These are phyloP conservation scores for Ylistrum balloti DNA, from an alignment of 1,140 invertebrate genomes.

Conservation along the genomic window DNA sequence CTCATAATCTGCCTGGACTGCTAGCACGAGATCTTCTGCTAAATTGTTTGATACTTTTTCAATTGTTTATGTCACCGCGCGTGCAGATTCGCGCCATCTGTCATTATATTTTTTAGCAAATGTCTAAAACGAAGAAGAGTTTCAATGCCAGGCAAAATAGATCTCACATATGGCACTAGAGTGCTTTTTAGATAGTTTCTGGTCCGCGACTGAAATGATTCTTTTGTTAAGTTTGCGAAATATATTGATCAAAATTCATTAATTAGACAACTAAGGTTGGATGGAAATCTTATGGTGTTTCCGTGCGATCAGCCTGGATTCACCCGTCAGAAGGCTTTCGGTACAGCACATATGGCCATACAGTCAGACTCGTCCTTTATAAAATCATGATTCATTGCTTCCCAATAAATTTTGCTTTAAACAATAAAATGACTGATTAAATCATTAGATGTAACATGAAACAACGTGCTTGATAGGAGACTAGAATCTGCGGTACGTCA, in stretches of 20 bases:
- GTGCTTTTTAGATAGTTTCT: conserved; percentile 27
- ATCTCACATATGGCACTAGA: conserved; percentile 40
- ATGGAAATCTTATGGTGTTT: conserved; percentile 10
- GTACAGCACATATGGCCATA: conserved; percentile 22
- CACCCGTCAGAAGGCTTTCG: background rate
- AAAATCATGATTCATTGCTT: conserved; percentile 11
- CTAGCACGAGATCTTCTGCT: conserved; percentile 35
- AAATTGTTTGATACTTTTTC: conserved; percentile 40
- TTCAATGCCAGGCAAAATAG: conserved; percentile 12
- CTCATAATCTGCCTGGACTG: conserved; percentile 24
- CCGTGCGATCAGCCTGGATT: too few relatives aligned
- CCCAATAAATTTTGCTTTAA: background rate
- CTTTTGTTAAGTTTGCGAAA: conserved; percentile 37
- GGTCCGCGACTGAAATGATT: conserved; percentile 6
- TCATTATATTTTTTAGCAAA: conserved; percentile 41
- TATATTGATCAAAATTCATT: conserved; percentile 42
- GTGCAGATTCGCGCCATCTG: conserved; percentile 51
- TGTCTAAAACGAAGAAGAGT: conserved; percentile 35
- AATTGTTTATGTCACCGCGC: conserved; percentile 35
- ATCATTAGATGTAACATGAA: background rate
- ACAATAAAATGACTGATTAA: conserved; percentile 12
- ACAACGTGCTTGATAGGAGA: too few relatives aligned
- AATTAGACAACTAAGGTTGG: conserved; percentile 45
- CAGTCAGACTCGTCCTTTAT: background rate
- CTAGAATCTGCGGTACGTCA: too few relatives aligned